Conservation (phyloP, 2,888 invertebrate species). For the Clitarchus hookeri region DNA sequence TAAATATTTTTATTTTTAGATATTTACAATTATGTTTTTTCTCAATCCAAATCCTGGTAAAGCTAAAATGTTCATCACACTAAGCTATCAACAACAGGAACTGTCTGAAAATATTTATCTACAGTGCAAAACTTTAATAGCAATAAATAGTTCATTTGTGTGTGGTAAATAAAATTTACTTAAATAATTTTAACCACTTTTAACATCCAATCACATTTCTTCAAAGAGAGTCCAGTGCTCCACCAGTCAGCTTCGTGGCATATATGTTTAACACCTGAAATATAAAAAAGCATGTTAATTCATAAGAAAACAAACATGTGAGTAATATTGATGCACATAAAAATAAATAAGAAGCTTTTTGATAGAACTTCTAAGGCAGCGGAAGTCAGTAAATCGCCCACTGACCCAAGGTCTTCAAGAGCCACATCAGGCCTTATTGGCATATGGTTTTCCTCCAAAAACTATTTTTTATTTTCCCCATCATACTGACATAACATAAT, state of each 20-base stretch:
- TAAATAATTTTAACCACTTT: neutral
- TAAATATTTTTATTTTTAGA: too few relatives aligned
- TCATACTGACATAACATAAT: too few relatives aligned
- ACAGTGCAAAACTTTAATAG: neutral
- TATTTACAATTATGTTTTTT: neutral
- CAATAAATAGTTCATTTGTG: conserved; percentile 20
- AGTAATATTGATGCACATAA: too few relatives aligned
- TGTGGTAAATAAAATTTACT: neutral
- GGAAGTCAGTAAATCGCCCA: too few relatives aligned
- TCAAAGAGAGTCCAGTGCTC: conserved; percentile 65
- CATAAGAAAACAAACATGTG: neutral
- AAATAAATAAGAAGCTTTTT: too few relatives aligned
- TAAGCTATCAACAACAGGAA: neutral
- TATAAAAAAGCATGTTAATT: conserved; percentile 32
- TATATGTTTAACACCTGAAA: conserved; percentile 80
- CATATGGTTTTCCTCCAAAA: too few relatives aligned
- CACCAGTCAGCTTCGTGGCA: conserved; percentile 81
- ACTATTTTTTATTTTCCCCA: too few relatives aligned
- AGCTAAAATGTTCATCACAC: neutral
- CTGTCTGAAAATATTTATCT: neutral
- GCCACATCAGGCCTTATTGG: too few relatives aligned
- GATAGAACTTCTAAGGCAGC: too few relatives aligned
- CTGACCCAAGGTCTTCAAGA: too few relatives aligned
- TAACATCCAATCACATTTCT: neutral
- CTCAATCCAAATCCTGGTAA: neutral